Conservation (phyloP, 2,797 vertebrate species). For the Tenualosa thibaudeaui region DNA sequence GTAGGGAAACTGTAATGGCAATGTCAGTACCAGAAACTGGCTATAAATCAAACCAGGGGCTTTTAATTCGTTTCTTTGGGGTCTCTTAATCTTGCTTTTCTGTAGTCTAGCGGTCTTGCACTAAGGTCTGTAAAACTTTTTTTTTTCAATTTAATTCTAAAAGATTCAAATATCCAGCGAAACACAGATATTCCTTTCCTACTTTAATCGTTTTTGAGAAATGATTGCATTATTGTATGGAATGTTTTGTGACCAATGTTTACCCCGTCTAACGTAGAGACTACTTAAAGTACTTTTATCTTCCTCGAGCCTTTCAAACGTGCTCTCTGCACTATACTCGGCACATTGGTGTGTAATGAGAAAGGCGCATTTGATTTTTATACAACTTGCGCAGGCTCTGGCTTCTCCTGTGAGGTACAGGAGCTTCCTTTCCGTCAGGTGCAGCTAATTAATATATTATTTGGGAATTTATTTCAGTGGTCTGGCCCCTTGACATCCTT, state of each 20-base stretch:
- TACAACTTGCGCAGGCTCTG: background rate
- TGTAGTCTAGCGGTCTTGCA: constrained; percentile 38
- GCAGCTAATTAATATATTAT: constrained; percentile 62
- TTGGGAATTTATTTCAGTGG: constrained; percentile 55
- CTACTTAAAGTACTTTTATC: background rate
- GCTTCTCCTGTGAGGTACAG: background rate
- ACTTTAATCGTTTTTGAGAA: background rate
- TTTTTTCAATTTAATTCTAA: background rate
- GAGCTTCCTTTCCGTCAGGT: constrained; percentile 47
- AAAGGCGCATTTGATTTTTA: background rate
- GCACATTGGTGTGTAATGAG: background rate
- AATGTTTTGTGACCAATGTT: background rate
- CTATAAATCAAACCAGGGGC: constrained; percentile 58
- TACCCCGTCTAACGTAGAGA: background rate
- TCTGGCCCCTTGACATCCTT: constrained; percentile 52
- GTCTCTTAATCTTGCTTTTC: constrained; percentile 48
- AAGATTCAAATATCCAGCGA: background rate
- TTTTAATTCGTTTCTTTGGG: constrained; percentile 56
- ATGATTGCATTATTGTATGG: background rate
- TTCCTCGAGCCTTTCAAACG: background rate
- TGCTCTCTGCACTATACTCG: background rate
- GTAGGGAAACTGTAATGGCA: constrained; percentile 49
- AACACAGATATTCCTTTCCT: background rate
- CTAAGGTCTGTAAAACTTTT: background rate
- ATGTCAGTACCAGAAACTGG: constrained; percentile 51